Evolutionary conservation across 2,888 invertebrate genomes (phyloP).

Genomic region (Eurytoma adleriae): DNA sequence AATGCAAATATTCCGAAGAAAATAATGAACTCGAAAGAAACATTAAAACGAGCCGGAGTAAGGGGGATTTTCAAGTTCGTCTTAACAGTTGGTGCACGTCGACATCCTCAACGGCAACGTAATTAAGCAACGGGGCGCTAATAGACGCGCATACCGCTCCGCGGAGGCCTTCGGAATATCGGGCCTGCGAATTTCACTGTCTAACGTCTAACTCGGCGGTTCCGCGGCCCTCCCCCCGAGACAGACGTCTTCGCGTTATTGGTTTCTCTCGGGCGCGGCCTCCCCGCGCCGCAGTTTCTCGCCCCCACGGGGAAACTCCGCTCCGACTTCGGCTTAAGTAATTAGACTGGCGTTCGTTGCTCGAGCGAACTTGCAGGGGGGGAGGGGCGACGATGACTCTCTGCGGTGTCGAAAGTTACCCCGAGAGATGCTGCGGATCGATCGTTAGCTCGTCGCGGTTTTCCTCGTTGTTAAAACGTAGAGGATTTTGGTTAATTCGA

Average conservation of each 20-base stretch:
- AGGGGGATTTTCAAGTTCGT: too few species aligned
- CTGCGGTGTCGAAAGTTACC: constrained; percentile 28
- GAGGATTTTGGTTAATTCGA: too few species aligned
- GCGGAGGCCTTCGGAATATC: constrained; percentile 21
- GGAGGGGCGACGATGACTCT: constrained; percentile 50
- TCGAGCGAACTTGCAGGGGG: constrained; percentile 65
- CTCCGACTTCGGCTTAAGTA: constrained; percentile 70
- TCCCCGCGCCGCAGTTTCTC: constrained; percentile 54
- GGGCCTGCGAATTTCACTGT: constrained; percentile 35
- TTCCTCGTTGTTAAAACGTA: background rate
- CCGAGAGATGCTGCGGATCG: background rate
- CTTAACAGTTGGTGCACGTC: too few species aligned
- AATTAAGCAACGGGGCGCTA: constrained; percentile 45
- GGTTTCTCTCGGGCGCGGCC: constrained; percentile 72
- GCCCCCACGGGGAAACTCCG: constrained; percentile 50
- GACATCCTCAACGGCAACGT: background rate
- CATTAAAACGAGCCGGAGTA: too few species aligned
- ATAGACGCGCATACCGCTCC: constrained; percentile 42
- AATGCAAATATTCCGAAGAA: too few species aligned
- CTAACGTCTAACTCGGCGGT: constrained; percentile 73
- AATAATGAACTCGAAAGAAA: too few species aligned
- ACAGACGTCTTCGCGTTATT: constrained; percentile 73
- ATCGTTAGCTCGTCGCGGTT: background rate
- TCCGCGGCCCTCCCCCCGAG: constrained; percentile 4
- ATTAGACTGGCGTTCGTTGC: constrained; percentile 74